These are phyloP conservation scores for Microcebus griseorufus DNA, from an alignment of 2,113 vertebrate species.

Conservation along the genomic window DNA sequence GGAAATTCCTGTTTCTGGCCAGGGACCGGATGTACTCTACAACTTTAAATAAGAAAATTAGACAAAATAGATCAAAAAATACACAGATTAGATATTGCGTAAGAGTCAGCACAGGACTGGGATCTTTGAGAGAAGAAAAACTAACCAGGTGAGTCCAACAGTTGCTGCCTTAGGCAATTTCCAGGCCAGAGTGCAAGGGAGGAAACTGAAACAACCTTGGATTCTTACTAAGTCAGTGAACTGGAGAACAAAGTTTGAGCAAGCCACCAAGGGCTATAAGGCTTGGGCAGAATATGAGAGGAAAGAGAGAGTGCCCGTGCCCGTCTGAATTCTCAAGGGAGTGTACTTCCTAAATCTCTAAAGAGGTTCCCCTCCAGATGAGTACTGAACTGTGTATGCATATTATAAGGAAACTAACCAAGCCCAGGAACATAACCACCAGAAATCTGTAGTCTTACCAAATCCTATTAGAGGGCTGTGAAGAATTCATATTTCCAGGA, in stretches of 20 bases:
- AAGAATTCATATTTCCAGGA: not conserved
- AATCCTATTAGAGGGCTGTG: not conserved
- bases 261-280: not conserved
- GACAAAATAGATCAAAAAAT: not conserved
- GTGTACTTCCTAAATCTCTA: not conserved
- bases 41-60: not conserved
- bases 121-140: not conserved
- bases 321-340: not conserved
- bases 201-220: too few species aligned
- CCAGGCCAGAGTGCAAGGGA: not conserved
- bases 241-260: not conserved
- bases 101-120: not conserved
- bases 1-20: not conserved
- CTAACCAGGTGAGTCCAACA: not conserved
- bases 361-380: not conserved
- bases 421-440: not conserved
- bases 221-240: not conserved
- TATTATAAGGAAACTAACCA: not conserved
- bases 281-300: not conserved
- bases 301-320: not conserved
- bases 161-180: not conserved
- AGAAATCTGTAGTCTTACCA: not conserved
- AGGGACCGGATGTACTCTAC: not conserved
- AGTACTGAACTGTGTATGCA: not conserved
- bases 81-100: not conserved